Evolutionary conservation across 2,797 vertebrate species (phyloP), one percentile per base, ranked within the genome.

Genomic region (Amblyraja radiata): DNA sequence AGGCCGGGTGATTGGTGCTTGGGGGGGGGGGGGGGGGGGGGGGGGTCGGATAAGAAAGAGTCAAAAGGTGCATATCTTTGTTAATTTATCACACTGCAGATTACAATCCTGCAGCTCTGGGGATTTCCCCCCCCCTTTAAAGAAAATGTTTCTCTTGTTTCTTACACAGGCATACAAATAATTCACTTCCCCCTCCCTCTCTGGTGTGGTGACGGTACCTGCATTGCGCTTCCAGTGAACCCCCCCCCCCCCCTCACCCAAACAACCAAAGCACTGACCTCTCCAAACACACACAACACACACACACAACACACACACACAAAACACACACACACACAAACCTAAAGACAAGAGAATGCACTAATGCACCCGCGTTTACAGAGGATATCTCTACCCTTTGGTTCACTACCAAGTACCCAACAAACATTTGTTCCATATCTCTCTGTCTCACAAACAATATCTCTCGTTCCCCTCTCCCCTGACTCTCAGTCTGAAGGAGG

Each of bases 151-250:
- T 68, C 84, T 84, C 84, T 16, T 18, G 8, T 28, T 18, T 21
- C 63, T 68, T 65, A 1, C 39, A 21, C 28, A 32, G 61, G 1
- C 28, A 1, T 36, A 68, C 21, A 21, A 74, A 68, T 4, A 68
- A 68, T 68, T 32, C n/a, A 32, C n/a, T 68, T 18, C 36, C 14
- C 14, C 61, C 84, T 88, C 78, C 78, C 13, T 21, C 32, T 36
- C 10, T 65, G 61, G 3, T 18, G n/a, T 32, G 10, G n/a, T 54
- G 16, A 3, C n/a, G 63, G 23, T 63, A 68, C 63, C 84, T 88
- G 63, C 84, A 88, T 88, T 88, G 84, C 84, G 84, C 84, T n/a
- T 88, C 84, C 14, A 68, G 28, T 88, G 61, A 68, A n/a, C 63
- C 63, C 84, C 81, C 78, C 5, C 32, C n/a, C 25, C 1, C 46